These are phyloP conservation scores for Musca vetustissima DNA, from an alignment of 1,140 invertebrate genomes.

Conservation along the genomic window DNA sequence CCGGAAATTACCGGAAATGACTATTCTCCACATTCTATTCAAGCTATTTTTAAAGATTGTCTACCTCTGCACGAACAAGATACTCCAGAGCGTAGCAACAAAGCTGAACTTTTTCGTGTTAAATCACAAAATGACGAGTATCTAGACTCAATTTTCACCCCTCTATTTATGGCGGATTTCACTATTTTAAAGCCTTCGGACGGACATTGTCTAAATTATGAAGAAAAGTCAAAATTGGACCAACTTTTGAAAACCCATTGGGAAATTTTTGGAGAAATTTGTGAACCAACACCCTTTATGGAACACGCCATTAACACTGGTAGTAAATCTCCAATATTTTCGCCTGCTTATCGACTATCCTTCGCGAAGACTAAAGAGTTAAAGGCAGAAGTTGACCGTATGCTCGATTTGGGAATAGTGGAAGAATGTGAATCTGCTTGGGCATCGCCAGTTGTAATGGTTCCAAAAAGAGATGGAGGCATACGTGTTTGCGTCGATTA, in stretches of 20 bases:
- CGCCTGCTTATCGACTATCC: slow-evolving; percentile 40
- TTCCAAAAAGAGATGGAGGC: slow-evolving; percentile 45
- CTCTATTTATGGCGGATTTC: not conserved
- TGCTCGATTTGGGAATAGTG: slow-evolving; percentile 47
- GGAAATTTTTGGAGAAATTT: not conserved
- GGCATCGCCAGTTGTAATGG: slow-evolving; percentile 49
- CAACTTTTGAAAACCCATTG: not conserved
- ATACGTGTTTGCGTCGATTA: slow-evolving; percentile 52
- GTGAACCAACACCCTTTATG: slow-evolving; percentile 13
- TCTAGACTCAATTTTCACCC: not conserved
- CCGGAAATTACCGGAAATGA: not conserved
- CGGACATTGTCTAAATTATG: not conserved
- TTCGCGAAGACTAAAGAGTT: slow-evolving; percentile 29
- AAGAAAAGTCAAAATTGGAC: not conserved
- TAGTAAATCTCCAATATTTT: slow-evolving; percentile 32
- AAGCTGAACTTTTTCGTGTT: not conserved
- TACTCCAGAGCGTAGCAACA: not conserved
- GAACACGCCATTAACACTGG: slow-evolving; percentile 22
- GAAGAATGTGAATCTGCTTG: slow-evolving; percentile 48
- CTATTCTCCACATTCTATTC: slow-evolving; percentile 12
- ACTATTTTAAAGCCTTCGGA: slow-evolving; percentile 1
- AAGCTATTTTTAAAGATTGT: slow-evolving; percentile 6
- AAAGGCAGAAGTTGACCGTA: slow-evolving; percentile 34
- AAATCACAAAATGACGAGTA: not conserved
- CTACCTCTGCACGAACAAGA: not conserved